phyloP scores from a whole-genome alignment of 1,140 invertebrate genomes.

The Pollicipes pollicipes region DNA sequence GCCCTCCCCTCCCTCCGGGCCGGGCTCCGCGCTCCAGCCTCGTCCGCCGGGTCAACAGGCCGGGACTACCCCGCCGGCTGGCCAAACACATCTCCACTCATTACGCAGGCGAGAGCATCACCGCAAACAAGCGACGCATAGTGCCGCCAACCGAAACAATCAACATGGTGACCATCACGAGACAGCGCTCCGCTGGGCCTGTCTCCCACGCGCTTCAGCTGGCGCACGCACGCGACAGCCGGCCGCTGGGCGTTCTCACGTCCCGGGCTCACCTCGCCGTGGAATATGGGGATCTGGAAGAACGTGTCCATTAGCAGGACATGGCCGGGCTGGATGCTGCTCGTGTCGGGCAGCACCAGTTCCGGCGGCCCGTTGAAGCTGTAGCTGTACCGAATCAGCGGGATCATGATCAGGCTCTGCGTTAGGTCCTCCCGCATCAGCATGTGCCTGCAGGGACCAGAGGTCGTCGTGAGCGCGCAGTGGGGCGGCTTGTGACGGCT shows the following conservation, averaged over 20 bases:
- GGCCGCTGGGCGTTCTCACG: background rate
- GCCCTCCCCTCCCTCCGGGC: too few species aligned
- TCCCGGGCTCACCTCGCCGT: slow-evolving; percentile 67
- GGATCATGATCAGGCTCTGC: slow-evolving; percentile 97
- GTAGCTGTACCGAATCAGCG: slow-evolving; percentile 96
- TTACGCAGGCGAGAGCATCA: too few species aligned
- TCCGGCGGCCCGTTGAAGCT: slow-evolving; percentile 94
- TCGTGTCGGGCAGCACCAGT: slow-evolving; percentile 90
- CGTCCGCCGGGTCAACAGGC: too few species aligned
- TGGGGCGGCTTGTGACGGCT: too few species aligned
- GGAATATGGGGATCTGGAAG: slow-evolving; percentile 99
- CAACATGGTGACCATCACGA: too few species aligned
- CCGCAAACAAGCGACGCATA: background rate
- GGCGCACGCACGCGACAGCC: background rate
- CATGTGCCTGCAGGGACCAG: slow-evolving; percentile 75
- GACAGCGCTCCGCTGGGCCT: too few species aligned
- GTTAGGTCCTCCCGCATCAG: slow-evolving; percentile 91
- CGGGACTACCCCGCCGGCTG: too few species aligned
- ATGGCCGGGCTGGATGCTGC: slow-evolving; percentile 88
- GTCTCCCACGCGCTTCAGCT: too few species aligned
- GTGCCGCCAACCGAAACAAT: too few species aligned
- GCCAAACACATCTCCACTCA: too few species aligned
- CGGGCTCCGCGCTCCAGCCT: too few species aligned
- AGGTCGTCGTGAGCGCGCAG: too few species aligned
- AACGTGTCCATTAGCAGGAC: slow-evolving; percentile 99